Evolutionary conservation across 2,888 invertebrate species (phyloP), one percentile per base, ranked within the genome.

Genomic region (Magallana nippona): DNA sequence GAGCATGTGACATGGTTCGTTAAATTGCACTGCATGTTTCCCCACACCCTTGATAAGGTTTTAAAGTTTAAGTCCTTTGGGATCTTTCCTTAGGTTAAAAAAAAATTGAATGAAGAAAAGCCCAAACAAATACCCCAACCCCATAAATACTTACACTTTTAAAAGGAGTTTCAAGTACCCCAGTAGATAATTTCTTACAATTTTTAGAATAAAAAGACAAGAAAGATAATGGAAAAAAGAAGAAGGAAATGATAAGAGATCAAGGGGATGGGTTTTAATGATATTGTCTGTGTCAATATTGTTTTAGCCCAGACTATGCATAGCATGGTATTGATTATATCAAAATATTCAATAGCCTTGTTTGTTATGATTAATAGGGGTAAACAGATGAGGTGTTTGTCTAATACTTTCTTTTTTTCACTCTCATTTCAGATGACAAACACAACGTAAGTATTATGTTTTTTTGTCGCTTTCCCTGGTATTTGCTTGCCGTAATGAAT

Each of bases 361-460:
- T 71, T 71, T 71, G 71, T 27, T 22, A 71, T 71, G 71, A 71
- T 71, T 71, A 71, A 71, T 71, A 13, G 22, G 32, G 17, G 71
- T 71, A 71, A 71, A 71, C 32, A 71, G 32, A 22, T 71, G 71
- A 27, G 32, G 32, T 71, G 22, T 78, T 55, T 78, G 55, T 78
- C 55, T 78, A 78, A 55, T 63, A 27, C 55, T 78, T 83, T 79
- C 55, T 83, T 82, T 82, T 83, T 86, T 77, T 85, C 86, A 57
- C 81, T 79, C n/a, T 80, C 19, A 82, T 84, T 84, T 83, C 86
- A 89, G 89, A 86, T 85, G 89, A 89, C 82, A 88, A 89, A 83
- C 88, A 89, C 82, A 88, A 89, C 83, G 89, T 89, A 78, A 88
- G 88, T 87, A 83, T 63, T 71, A n/a, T 22, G 19, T 32, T 80